phyloP scores from a whole-genome alignment of 92 coral and sea anemone species.

The Palythoa heliodiscus region DNA sequence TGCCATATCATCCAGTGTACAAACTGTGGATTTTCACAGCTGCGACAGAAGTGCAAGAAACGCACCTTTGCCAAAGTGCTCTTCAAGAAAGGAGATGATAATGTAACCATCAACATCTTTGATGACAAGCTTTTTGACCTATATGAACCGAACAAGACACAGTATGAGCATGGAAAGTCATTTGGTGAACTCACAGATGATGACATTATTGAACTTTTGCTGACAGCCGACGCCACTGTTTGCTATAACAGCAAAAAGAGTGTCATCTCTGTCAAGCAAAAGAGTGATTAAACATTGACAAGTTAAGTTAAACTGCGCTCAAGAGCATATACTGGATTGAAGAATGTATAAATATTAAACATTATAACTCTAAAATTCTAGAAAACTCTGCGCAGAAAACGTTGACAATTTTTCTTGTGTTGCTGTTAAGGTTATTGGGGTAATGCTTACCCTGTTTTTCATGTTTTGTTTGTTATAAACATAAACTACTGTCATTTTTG shows the following conservation, averaged over 20 bases:
- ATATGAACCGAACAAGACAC: constrained; percentile 21
- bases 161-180: constrained; percentile 2
- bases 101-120: constrained; percentile 47
- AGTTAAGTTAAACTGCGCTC: constrained; percentile 17
- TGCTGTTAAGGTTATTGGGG: constrained; percentile 28
- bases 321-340: constrained; percentile 19
- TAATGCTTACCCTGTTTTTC: constrained; percentile 26
- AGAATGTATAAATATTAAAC: constrained; percentile 18
- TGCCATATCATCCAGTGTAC: constrained; percentile 44
- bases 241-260: constrained; percentile 15
- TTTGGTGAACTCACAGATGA: constrained; percentile 21
- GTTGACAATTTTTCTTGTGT: constrained; percentile 20
- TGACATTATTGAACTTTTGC: constrained; percentile 25
- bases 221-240: constrained; percentile 24
- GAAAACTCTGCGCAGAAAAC: constrained; percentile 20
- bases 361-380: constrained; percentile 12
- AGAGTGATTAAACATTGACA: constrained; percentile 15
- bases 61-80: constrained; percentile 47
- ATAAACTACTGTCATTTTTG: constrained; percentile 20
- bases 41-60: constrained; percentile 46
- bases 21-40: constrained; percentile 57
- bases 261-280: constrained; percentile 28
- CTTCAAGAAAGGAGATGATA: constrained; percentile 20
- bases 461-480: constrained; percentile 21
- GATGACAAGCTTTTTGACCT: constrained; percentile 42